A percentile compares a stretch with the other conserved stretches of the same genome.
These are phyloP conservation scores for Thalassaphorura encarpata DNA, from an alignment of 1,140 invertebrate genomes.

Conservation along the genomic window DNA sequence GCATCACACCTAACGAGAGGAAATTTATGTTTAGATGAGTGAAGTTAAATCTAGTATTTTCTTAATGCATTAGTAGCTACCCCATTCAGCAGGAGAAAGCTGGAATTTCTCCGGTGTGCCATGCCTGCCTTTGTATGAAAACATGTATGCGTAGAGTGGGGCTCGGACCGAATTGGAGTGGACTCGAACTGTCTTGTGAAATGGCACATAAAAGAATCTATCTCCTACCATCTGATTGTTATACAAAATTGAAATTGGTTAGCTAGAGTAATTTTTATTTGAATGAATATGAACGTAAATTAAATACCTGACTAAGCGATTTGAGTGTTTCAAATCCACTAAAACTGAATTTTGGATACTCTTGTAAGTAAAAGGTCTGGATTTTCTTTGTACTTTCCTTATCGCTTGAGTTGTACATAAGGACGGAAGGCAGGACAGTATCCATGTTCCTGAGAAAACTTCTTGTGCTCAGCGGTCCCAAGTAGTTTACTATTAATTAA, in stretches of 20 bases:
- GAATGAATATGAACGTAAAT: too few relatives aligned
- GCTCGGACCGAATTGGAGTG: background rate
- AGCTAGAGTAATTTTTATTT: background rate
- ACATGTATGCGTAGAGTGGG: slow-evolving; percentile 4
- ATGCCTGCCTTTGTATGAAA: background rate
- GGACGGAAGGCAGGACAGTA: background rate
- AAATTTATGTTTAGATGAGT: background rate
- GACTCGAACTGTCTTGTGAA: background rate
- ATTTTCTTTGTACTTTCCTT: background rate
- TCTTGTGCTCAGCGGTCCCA: background rate
- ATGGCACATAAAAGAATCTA: slow-evolving; percentile 5
- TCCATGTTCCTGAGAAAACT: slow-evolving; percentile 1
- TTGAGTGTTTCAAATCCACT: slow-evolving; percentile 1
- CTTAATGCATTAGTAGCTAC: background rate
- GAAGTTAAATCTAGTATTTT: background rate
- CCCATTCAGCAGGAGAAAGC: background rate
- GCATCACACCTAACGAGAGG: slow-evolving; percentile 4
- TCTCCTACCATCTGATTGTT: slow-evolving; percentile 6
- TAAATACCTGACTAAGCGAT: background rate
- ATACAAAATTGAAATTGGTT: background rate
- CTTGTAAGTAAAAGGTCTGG: background rate
- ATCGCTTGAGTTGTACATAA: background rate
- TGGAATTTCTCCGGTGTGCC: background rate
- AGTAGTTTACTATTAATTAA: slow-evolving; percentile 3
- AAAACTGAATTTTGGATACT: background rate